Conservation (phyloP, 2,113 vertebrate genomes). For the Hypocryptadius cinnamomeus region DNA sequence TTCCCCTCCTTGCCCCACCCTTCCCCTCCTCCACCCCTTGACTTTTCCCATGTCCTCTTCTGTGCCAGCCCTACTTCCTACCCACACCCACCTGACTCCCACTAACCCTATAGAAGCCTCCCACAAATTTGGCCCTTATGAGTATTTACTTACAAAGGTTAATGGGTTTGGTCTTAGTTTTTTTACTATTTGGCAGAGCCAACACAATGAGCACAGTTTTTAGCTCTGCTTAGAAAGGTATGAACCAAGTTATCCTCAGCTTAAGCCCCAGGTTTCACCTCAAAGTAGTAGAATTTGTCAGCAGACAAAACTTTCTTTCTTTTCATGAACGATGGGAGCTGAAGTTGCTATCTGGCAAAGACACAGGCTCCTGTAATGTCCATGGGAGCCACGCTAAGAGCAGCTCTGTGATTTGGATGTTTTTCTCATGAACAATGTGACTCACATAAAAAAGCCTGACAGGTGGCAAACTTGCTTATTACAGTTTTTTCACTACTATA, state of each 20-base stretch:
- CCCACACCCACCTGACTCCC: not conserved
- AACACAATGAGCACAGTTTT: not conserved
- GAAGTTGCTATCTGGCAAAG: not conserved
- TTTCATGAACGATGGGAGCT: not conserved
- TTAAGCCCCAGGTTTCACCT: not conserved
- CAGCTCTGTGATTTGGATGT: not conserved
- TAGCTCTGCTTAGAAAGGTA: not conserved
- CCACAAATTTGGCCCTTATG: fast-evolving
- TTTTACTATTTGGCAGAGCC: not conserved
- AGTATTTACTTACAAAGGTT: not conserved
- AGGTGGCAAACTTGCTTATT: not conserved
- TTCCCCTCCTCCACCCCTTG: not conserved
- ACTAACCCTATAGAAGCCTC: not conserved
- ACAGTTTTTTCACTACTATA: not conserved
- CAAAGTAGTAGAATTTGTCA: not conserved
- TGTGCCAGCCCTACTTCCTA: not conserved
- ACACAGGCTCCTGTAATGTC: not conserved
- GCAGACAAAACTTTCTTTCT: not conserved
- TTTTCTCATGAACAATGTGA: not conserved
- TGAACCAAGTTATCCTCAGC: not conserved
- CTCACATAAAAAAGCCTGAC: not conserved
- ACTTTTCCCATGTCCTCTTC: not conserved
- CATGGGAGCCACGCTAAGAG: not conserved
- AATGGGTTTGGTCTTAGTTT: not conserved
- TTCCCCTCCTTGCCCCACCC: no score